Percentiles rank a stretch among this genome's conserved stretches.
phyloP scores from a whole-genome alignment of 2,797 vertebrate species.

The Hyperoplus lanceolatus region DNA sequence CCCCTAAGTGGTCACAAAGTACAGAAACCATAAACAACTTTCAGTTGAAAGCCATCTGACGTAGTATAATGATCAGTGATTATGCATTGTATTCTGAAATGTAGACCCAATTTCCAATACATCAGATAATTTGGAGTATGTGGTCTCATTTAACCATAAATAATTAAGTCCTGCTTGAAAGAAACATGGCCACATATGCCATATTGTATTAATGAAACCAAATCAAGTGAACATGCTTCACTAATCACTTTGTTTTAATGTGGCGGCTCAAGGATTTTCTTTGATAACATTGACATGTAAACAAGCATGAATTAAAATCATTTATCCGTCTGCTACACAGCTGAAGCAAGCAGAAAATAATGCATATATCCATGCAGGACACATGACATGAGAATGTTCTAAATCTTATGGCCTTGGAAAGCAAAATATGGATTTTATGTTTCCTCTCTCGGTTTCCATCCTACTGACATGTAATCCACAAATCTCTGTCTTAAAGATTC shows the following conservation, averaged over 20 bases:
- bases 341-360: background rate
- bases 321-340: background rate
- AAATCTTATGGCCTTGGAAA: background rate
- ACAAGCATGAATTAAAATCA: background rate
- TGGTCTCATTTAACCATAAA: background rate
- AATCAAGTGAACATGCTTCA: background rate
- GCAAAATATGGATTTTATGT: background rate
- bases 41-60: background rate
- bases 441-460: background rate
- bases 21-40: background rate
- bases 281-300: background rate
- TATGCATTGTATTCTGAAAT: background rate
- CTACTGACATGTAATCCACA: background rate
- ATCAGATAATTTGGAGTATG: background rate
- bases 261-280: background rate
- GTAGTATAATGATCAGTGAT: background rate
- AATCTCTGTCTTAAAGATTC: constrained; percentile 22
- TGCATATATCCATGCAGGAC: background rate
- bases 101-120: background rate
- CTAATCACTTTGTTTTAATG: background rate
- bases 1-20: background rate
- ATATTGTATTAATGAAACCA: background rate
- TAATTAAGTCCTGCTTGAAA: constrained; percentile 1
- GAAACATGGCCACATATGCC: background rate
- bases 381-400: background rate